A percentile compares a stretch with the other conserved stretches of the same genome.
Conservation (phyloP, 1,140 invertebrate genomes). For the Procambarus virginalis region DNA sequence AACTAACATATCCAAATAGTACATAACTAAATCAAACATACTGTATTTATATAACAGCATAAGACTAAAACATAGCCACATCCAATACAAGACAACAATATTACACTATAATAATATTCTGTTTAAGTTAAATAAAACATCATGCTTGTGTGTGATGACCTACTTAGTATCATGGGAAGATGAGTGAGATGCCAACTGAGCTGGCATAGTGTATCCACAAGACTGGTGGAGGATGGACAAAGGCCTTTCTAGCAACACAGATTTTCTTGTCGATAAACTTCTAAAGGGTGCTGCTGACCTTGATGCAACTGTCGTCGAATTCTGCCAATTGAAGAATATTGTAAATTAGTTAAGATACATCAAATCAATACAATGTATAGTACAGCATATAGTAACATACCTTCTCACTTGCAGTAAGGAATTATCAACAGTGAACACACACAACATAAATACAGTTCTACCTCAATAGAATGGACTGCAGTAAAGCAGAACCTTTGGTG, state of each 20-base stretch:
- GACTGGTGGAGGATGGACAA: not conserved
- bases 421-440: too few relatives aligned
- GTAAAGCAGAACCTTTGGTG: too few relatives aligned
- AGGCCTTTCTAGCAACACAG: conserved; percentile 10
- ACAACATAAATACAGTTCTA: too few relatives aligned
- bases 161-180: not conserved
- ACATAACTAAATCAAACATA: too few relatives aligned
- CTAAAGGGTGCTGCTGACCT: conserved; percentile 14
- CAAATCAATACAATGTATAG: not conserved
- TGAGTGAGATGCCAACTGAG: conserved; percentile 1
- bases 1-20: too few relatives aligned
- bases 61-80: too few relatives aligned
- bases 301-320: not conserved
- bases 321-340: not conserved
- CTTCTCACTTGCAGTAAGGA: not conserved
- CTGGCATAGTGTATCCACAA: conserved; percentile 7
- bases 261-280: not conserved
- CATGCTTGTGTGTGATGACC: too few relatives aligned
- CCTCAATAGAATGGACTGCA: too few relatives aligned
- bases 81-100: not conserved
- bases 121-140: too few relatives aligned
- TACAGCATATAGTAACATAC: not conserved
- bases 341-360: not conserved
- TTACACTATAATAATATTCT: too few relatives aligned
- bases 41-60: too few relatives aligned